Conservation (phyloP, 2,797 vertebrate genomes). For the Silurus lanzhouensis region DNA sequence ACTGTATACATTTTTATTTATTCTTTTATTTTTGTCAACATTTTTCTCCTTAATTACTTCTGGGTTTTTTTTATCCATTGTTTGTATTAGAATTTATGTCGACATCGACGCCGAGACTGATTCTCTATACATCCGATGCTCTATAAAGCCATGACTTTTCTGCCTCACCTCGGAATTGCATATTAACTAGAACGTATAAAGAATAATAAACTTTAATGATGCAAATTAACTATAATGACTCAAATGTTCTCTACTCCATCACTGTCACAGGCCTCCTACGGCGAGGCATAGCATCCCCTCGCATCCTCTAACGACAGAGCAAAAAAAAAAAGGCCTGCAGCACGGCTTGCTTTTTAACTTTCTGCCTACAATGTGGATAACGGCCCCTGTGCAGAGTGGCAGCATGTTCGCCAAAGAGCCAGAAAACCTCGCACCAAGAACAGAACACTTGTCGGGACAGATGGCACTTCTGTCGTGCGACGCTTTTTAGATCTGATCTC, state of each 20-base stretch:
- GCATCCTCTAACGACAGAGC: conserved; percentile 57
- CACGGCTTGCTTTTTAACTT: conserved; percentile 41
- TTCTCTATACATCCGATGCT: conserved; percentile 21
- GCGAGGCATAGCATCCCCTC: conserved; percentile 57
- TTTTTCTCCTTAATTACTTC: too few relatives aligned
- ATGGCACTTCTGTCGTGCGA: conserved; percentile 47
- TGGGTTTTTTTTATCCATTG: background rate
- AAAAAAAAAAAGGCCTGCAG: conserved; percentile 60
- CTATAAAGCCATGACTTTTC: conserved; percentile 11
- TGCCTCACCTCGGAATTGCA: conserved; percentile 15
- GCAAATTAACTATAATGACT: conserved; percentile 37
- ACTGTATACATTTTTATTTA: background rate
- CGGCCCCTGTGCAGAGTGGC: conserved; percentile 41
- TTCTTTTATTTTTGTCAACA: background rate
- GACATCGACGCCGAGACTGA: background rate
- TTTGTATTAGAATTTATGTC: background rate
- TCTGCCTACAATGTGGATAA: conserved; percentile 56
- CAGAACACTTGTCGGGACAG: conserved; percentile 52
- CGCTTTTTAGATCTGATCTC: conserved; percentile 37
- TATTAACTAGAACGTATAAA: conserved; percentile 30
- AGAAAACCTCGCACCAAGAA: conserved; percentile 41
- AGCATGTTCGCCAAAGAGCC: conserved; percentile 37
- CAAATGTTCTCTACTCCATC: conserved; percentile 29
- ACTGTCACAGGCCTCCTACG: conserved; percentile 35
- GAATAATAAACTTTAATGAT: conserved; percentile 37